These are phyloP conservation scores for Idaea aversata DNA, from an alignment of 2,888 invertebrate genomes.

Conservation along the genomic window DNA sequence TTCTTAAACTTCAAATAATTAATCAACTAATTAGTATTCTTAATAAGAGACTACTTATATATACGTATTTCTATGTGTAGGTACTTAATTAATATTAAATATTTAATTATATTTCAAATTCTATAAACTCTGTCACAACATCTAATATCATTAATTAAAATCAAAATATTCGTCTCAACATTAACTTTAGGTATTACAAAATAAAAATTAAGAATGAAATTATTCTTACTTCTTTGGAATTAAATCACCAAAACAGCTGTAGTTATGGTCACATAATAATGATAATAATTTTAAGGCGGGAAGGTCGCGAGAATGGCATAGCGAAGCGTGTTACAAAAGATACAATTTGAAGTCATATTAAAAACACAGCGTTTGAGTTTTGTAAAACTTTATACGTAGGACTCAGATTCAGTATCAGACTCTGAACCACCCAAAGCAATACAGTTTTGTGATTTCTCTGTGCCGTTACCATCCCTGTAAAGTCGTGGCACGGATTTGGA, in stretches of 20 bases:
- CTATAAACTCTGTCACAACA: slow-evolving; percentile 23
- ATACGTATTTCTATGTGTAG: slow-evolving; percentile 11
- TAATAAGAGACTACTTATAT: slow-evolving; percentile 19
- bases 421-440: slow-evolving; percentile 71
- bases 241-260: slow-evolving; percentile 77
- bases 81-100: slow-evolving; percentile 14
- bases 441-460: slow-evolving; percentile 59
- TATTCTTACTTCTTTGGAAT: slow-evolving; percentile 79
- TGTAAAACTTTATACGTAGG: slow-evolving; percentile 61
- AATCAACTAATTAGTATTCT: slow-evolving; percentile 16
- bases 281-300: slow-evolving; percentile 69
- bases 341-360: neutral
- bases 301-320: slow-evolving; percentile 35
- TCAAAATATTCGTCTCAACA: slow-evolving; percentile 40
- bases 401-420: slow-evolving; percentile 77
- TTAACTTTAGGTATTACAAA: slow-evolving; percentile 25
- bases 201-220: slow-evolving; percentile 66
- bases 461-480: slow-evolving; percentile 64
- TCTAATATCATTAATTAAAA: slow-evolving; percentile 21
- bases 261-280: slow-evolving; percentile 71
- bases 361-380: neutral
- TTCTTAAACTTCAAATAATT: slow-evolving; percentile 13
- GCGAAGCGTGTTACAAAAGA: neutral
- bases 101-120: slow-evolving; percentile 19
- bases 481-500: slow-evolving; percentile 73